Percentiles rank a stretch among this genome's conserved stretches.
These are phyloP conservation scores for Andrena dorsata DNA, from an alignment of 2,888 invertebrate species.

Conservation along the genomic window DNA sequence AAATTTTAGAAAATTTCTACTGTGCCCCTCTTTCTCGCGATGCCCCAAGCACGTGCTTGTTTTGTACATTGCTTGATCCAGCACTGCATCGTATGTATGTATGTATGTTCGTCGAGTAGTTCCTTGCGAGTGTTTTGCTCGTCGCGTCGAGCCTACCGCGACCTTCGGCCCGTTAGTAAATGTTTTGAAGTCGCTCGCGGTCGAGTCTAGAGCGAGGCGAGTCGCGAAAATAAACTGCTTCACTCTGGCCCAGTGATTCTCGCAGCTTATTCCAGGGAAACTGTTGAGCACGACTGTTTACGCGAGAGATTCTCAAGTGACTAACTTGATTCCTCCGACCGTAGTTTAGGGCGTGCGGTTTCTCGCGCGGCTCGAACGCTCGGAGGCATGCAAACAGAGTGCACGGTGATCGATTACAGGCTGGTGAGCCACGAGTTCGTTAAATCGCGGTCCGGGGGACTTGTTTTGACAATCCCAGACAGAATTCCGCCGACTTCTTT, in stretches of 20 bases:
- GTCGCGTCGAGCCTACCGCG: not conserved
- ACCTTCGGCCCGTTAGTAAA: constrained; percentile 2
- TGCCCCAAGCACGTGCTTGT: no score
- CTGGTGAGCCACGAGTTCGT: constrained; percentile 33
- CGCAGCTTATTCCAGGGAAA: not conserved
- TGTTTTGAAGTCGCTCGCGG: not conserved
- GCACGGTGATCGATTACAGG: constrained; percentile 35
- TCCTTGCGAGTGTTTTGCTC: not conserved
- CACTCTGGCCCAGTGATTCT: not conserved
- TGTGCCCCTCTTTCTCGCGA: no score
- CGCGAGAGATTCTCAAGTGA: not conserved
- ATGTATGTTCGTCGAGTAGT: not conserved
- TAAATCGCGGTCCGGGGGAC: constrained; percentile 32
- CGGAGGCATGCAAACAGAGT: constrained; percentile 20
- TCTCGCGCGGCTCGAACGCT: not conserved
- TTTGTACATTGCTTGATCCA: no score
- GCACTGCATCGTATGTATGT: no score
- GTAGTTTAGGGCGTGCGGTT: not conserved
- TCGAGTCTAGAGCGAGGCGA: not conserved
- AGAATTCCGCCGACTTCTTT: constrained; percentile 63
- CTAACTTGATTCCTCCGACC: not conserved
- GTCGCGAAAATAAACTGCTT: not conserved
- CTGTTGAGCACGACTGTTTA: not conserved
- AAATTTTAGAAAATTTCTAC: no score
- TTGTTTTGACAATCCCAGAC: constrained; percentile 65